phyloP scores from a whole-genome alignment of 2,797 vertebrate genomes.

The Pyrrhura leucotis region DNA sequence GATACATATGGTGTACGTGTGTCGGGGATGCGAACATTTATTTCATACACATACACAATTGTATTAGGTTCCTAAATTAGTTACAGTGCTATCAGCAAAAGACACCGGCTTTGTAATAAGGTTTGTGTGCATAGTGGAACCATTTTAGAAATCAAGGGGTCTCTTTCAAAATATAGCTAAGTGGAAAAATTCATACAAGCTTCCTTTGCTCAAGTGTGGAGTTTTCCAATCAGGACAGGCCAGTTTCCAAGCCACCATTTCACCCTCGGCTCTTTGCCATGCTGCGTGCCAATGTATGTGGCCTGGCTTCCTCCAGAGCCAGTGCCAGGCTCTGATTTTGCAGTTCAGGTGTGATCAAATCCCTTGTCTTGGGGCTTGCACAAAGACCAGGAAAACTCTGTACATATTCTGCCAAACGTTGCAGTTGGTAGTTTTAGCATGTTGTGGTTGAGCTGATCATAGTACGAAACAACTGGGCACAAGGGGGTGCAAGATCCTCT shows the following conservation, averaged over 20 bases:
- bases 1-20: background rate
- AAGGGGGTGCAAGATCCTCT: background rate
- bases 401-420: background rate
- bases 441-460: background rate
- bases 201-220: background rate
- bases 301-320: background rate
- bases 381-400: background rate
- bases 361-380: background rate
- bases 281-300: fast-evolving
- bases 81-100: background rate
- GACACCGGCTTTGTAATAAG: background rate
- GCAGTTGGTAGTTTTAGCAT: background rate
- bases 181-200: background rate
- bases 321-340: background rate
- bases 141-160: background rate
- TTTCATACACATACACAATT: background rate
- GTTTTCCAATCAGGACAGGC: background rate
- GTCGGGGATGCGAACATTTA: background rate
- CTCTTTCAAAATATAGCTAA: constrained; percentile 5
- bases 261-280: background rate
- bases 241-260: background rate
- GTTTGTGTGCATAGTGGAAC: background rate
- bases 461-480: background rate
- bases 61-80: constrained; percentile 36
- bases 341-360: background rate